phyloP scores from a whole-genome alignment of 2,888 invertebrate genomes.

The Philereme transversata region DNA sequence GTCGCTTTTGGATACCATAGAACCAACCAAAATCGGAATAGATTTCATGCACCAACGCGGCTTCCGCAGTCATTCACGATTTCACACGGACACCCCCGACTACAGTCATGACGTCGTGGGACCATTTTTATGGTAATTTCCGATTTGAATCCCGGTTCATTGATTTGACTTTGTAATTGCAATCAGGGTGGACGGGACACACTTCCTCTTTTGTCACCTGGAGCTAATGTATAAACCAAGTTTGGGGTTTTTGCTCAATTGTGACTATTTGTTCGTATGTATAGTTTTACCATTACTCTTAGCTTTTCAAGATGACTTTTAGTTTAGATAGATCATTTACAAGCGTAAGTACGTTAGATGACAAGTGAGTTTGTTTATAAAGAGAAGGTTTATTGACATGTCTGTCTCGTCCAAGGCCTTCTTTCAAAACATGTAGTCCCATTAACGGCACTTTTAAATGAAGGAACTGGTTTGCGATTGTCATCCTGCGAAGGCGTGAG shows the following conservation, averaged over 20 bases:
- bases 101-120: slow-evolving; percentile 63
- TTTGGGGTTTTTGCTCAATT: too few species aligned
- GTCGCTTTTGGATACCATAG: slow-evolving; percentile 26
- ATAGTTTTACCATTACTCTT: too few species aligned
- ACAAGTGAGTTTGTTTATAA: slow-evolving; percentile 16
- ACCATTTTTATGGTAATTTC: slow-evolving; percentile 78
- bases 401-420: slow-evolving; percentile 26
- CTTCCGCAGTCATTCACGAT: slow-evolving; percentile 55
- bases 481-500: slow-evolving; percentile 78
- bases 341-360: background rate
- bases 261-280: too few species aligned
- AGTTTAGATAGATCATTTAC: too few species aligned
- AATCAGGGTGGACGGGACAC: slow-evolving; percentile 46
- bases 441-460: slow-evolving; percentile 75
- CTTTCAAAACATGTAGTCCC: slow-evolving; percentile 57
- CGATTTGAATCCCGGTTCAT: slow-evolving; percentile 57
- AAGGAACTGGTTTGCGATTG: slow-evolving; percentile 73
- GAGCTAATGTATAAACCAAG: slow-evolving; percentile 3
- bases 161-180: slow-evolving; percentile 61
- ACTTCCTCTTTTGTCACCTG: slow-evolving; percentile 45
- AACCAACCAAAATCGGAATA: slow-evolving; percentile 66
- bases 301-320: too few species aligned
- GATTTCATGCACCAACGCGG: slow-evolving; percentile 68
- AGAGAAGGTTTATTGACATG: slow-evolving; percentile 25
- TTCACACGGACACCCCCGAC: slow-evolving; percentile 60